A percentile compares a stretch with the other conserved stretches of the same genome.
Conservation (phyloP, 2,113 vertebrate species). For the Romanogobio albipinnatus region DNA sequence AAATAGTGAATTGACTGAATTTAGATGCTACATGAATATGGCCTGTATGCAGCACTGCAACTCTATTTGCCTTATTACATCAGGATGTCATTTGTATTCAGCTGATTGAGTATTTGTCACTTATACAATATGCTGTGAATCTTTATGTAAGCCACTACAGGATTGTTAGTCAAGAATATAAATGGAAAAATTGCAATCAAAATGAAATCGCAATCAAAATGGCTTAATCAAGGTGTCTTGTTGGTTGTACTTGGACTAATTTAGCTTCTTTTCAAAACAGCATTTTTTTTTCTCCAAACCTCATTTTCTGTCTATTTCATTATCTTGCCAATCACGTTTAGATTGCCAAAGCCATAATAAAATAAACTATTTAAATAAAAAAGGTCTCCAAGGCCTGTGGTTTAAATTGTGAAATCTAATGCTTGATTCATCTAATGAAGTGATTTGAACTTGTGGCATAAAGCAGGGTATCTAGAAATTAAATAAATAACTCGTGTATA, state of each 20-base stretch:
- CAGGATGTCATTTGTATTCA: conserved; percentile 7
- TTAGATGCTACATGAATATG: not conserved
- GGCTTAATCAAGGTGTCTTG: not conserved
- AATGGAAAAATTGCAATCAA: not conserved
- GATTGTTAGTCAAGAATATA: not conserved
- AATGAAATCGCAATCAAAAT: not conserved
- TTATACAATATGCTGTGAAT: not conserved
- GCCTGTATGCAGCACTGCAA: conserved; percentile 1
- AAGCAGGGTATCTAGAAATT: not conserved
- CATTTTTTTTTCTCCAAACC: not conserved
- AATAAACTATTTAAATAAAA: not conserved
- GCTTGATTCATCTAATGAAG: not conserved
- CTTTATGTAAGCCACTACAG: not conserved
- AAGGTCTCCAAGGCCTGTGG: not conserved
- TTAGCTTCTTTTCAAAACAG: not conserved
- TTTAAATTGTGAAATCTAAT: conserved; percentile 16
- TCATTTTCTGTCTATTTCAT: conserved; percentile 5
- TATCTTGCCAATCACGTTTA: conserved; percentile 15
- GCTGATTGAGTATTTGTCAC: conserved; percentile 17
- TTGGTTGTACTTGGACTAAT: not conserved
- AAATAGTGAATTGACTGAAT: not conserved
- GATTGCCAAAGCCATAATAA: conserved; percentile 25
- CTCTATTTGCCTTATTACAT: not conserved
- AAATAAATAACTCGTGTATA: too few relatives aligned
- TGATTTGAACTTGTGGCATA: not conserved